Base-by-base conservation (phyloP, 2,888 invertebrate genomes). In the Stegana nigrithorax region DNA sequence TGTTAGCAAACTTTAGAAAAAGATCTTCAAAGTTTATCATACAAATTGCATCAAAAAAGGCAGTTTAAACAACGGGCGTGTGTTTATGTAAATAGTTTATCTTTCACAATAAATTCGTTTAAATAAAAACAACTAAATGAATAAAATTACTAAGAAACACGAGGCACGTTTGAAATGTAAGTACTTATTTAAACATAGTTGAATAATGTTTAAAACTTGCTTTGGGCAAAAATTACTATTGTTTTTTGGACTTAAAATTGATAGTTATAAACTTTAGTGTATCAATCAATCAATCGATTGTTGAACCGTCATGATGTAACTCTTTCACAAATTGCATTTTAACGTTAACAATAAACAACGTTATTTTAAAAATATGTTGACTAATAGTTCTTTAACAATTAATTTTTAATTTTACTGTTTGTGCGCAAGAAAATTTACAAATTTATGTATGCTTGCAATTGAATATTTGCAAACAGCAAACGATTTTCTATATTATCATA, bases 81-180 rank as follows among this genome's bases (percentile, higher is more conserved):
- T 51, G 14, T 51, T 25, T 19, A 8, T 32, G 17, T 53, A 26
- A 21, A 32, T 32, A 55, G 36, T 55, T 55, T 12, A 55, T 29
- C 36, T 55, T 55, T 32, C 19, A 55, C 29, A 55, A 26, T 21
- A 29, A 32, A n/a, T n/a, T n/a, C n/a, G n/a, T n/a, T n/a, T 39
- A 39, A 12, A 4, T 19, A 45, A 58, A 58, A 44, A 29, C n/a
- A 50, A 50, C 36, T 51, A 19, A 25, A 32, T 55, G 26, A 19
- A 55, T 17, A 27, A 51, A 55, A 17, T 36, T 80, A 80, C 76
- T 75, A 80, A 75, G 78, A 72, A 78, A 81, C 78, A 73, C 71
- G 74, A 78, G 81, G 78, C 81, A 78, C 78, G 67, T 29, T 78
- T 67, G 73, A 80, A 80, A 78, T 79, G 69, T 80, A 75, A 73